Conservation (phyloP, 2,797 vertebrate species). For the Esox masquinongy region DNA sequence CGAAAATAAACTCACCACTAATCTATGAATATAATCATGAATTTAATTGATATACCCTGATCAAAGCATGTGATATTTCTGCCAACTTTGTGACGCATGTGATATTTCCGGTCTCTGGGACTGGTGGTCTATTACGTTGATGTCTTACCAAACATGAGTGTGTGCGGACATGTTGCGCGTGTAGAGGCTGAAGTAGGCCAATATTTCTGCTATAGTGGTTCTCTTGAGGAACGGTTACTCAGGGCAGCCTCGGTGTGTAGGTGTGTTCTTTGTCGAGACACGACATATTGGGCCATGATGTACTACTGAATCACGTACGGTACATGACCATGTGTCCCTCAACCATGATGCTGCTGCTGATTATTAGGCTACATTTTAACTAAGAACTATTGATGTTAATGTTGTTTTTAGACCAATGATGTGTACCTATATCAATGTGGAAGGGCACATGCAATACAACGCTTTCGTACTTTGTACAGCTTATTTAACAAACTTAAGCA, state of each 20-base stretch:
- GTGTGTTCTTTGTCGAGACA: conserved; percentile 40
- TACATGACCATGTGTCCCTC: background rate
- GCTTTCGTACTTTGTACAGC: no score
- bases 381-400: no score
- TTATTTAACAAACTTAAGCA: no score
- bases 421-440: no score
- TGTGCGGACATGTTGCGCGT: conserved; percentile 24
- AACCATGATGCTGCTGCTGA: no score
- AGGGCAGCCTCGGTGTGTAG: conserved; percentile 28
- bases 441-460: no score
- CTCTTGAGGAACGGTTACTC: conserved; percentile 43
- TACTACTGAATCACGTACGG: conserved; percentile 11
- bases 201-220: conserved; percentile 64
- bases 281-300: conserved; percentile 14
- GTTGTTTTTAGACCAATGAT: no score
- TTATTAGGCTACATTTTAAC: no score
- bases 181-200: conserved; percentile 57
- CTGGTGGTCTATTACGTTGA: background rate
- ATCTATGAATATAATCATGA: background rate
- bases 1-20: no score
- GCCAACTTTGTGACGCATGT: no score
- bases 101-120: background rate
- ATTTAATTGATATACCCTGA: background rate
- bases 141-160: conserved; percentile 7
- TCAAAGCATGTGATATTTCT: background rate